phyloP scores from a whole-genome alignment of 2,888 invertebrate genomes.

The Drosophila infuscata region DNA sequence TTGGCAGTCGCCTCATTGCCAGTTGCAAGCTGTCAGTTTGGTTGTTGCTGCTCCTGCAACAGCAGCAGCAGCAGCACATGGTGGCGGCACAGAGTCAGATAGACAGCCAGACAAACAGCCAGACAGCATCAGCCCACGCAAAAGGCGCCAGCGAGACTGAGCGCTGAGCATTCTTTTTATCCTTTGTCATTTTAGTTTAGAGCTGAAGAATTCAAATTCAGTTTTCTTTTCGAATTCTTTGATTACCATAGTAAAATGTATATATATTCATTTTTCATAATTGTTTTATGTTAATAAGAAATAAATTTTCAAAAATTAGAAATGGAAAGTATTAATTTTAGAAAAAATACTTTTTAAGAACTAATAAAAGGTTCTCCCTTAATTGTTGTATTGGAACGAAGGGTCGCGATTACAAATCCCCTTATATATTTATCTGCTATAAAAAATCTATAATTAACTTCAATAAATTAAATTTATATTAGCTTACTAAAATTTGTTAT shows the following conservation, averaged over 20 bases:
- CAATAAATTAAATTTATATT: too few relatives aligned
- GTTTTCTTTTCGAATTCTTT: neutral
- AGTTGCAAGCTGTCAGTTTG: slow-evolving; percentile 24
- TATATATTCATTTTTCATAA: too few relatives aligned
- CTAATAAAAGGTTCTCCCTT: too few relatives aligned
- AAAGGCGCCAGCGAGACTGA: slow-evolving; percentile 16
- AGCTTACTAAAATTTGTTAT: too few relatives aligned
- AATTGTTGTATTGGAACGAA: too few relatives aligned
- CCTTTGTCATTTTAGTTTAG: neutral
- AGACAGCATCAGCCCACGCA: slow-evolving; percentile 23
- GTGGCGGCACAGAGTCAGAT: slow-evolving; percentile 8
- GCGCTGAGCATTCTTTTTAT: neutral
- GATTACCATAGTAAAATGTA: neutral
- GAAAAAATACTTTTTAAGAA: too few relatives aligned
- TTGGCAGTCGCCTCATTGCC: slow-evolving; percentile 15
- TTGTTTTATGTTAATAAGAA: too few relatives aligned
- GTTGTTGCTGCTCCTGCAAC: slow-evolving; percentile 15
- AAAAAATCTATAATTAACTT: too few relatives aligned
- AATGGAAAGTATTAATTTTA: too few relatives aligned
- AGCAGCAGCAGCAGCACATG: slow-evolving; percentile 15
- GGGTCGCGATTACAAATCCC: too few relatives aligned
- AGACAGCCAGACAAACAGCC: slow-evolving; percentile 4
- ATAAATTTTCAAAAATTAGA: too few relatives aligned
- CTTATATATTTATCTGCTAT: too few relatives aligned
- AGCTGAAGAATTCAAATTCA: neutral